Percentiles rank a stretch among this genome's conserved stretches.
These are phyloP conservation scores for Cathartes aura DNA, from an alignment of 2,113 vertebrate species.

Conservation along the genomic window DNA sequence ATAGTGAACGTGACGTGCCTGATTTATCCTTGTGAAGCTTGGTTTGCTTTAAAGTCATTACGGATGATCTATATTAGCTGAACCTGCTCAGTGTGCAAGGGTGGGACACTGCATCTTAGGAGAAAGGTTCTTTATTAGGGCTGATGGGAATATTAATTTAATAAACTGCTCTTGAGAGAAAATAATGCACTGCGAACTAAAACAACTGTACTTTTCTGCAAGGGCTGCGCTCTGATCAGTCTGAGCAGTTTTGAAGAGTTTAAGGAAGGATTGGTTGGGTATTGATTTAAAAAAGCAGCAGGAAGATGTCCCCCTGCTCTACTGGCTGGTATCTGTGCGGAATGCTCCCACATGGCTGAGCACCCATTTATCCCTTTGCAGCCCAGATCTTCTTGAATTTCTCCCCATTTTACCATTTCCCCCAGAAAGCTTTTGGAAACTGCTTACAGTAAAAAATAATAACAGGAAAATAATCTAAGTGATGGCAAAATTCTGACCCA, in stretches of 20 bases:
- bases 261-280: background rate
- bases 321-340: background rate
- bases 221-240: background rate
- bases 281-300: background rate
- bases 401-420: background rate
- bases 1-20: fast-evolving
- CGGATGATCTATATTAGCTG: background rate
- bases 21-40: background rate
- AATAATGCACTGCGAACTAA: background rate
- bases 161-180: background rate
- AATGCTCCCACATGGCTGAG: background rate
- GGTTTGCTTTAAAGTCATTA: background rate
- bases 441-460: background rate
- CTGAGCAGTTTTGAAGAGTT: background rate
- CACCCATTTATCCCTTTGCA: background rate
- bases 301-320: background rate
- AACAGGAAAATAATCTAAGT: background rate
- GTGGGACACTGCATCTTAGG: background rate
- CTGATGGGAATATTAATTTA: background rate
- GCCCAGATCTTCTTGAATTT: background rate
- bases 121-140: background rate
- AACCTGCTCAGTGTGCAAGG: background rate
- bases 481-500: background rate
- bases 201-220: background rate
- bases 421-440: background rate